Conservation (phyloP, 2,113 vertebrate species). For the Aix galericulata region DNA sequence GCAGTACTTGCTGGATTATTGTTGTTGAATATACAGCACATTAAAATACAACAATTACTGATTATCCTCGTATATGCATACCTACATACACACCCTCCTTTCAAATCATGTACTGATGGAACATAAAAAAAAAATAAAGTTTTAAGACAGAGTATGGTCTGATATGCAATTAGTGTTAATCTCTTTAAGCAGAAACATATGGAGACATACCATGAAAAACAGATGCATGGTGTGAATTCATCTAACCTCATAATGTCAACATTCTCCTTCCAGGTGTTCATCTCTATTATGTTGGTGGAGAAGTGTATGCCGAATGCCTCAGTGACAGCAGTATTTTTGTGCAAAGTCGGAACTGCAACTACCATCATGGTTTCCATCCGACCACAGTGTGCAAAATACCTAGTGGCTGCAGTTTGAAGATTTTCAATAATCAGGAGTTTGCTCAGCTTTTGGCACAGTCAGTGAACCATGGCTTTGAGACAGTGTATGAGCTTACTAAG, state of each 20-base stretch:
- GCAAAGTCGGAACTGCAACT: conserved; percentile 99
- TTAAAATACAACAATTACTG: not conserved
- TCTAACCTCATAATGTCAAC: not conserved
- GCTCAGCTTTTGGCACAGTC: conserved; percentile 96
- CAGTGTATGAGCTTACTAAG: conserved; percentile 98
- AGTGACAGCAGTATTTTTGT: conserved; percentile 99
- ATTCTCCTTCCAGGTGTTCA: conserved; percentile 86
- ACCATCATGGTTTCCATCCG: conserved; percentile 97
- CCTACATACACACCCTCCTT: not conserved
- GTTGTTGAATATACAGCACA: not conserved
- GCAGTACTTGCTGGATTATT: not conserved
- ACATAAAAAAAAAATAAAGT: not conserved
- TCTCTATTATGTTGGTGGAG: conserved; percentile 96
- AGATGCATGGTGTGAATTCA: not conserved
- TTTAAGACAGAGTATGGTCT: not conserved
- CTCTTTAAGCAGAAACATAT: not conserved
- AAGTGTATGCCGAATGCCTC: conserved; percentile 97
- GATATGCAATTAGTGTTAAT: not conserved
- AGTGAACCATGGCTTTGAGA: conserved; percentile 98
- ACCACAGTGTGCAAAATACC: conserved; percentile 99
- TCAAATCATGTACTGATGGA: not conserved
- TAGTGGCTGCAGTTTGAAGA: conserved; percentile 96
- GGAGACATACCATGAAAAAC: not conserved
- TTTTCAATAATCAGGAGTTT: conserved; percentile 99
- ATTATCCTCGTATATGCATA: not conserved